Evolutionary conservation across 1,140 invertebrate genomes (phyloP), one percentile per base, ranked within the genome.

Genomic region (Oppia nitens): DNA sequence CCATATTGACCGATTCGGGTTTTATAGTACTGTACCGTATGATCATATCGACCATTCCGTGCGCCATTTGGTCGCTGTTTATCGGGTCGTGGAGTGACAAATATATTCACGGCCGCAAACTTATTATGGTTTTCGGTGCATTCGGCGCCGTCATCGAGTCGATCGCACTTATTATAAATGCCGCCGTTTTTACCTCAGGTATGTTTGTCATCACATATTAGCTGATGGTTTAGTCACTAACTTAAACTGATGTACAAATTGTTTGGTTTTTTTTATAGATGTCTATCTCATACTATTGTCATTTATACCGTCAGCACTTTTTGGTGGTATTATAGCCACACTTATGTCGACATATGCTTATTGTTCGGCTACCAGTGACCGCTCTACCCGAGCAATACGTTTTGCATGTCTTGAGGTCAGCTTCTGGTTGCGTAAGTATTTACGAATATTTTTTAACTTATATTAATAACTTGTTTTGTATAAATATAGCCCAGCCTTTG

Each of bases 331-430:
- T n/a, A 52, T 57, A 2, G 56, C 56, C 6, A 57, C 56, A 29
- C 23, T 57, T 20, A 57, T 57, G 56, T 45, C 56, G 2, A 57
- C 48, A 1, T 57, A 57, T 40, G 56, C 56, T 21, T 57, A 57
- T 52, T 57, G 56, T 52, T 57, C 56, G 1, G 56, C 56, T 1
- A 57, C 56, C n/a, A 57, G 56, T 27, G 56, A 57, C 24, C 47
- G 48, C 26, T 11, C 4, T 17, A 55, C 23, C 14, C 32, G 59
- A 40, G 27, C 59, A 28, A 48, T 47, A 4, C 25, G 59, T 47
- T 60, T 55, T 60, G 59, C 53, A 3, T 55, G 54, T 48, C 26
- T 60, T 32, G 59, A 60, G 49, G 47, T 60, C 27, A 55, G 52
- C 32, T 60, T 54, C 14, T 55, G 52, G 28, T 55, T 60, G 24